These are phyloP conservation scores for Vireo altiloquus DNA, from an alignment of 2,113 vertebrate genomes.

Conservation along the genomic window DNA sequence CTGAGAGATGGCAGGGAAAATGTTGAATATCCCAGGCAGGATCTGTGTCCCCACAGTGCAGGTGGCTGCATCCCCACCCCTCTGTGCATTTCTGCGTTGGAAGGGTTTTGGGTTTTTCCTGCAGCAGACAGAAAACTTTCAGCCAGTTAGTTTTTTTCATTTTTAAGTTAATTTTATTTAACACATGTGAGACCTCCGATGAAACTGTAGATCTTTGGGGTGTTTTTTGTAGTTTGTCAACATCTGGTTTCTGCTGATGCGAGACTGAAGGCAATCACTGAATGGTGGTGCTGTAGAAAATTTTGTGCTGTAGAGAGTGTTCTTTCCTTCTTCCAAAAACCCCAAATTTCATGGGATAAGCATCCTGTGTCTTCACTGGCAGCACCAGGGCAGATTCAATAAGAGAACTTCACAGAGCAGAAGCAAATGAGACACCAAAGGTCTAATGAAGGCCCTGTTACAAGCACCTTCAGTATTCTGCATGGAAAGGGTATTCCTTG, in stretches of 20 bases:
- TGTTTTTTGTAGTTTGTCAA: not conserved
- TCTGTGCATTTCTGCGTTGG: not conserved
- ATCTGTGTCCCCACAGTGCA: not conserved
- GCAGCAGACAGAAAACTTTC: not conserved
- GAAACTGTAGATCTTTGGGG: not conserved
- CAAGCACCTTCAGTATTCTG: constrained; percentile 21
- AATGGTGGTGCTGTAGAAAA: not conserved
- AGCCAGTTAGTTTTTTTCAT: not conserved
- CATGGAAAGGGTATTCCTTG: constrained; percentile 56
- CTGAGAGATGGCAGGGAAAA: not conserved
- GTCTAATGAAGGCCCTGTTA: not conserved
- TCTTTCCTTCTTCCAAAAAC: not conserved
- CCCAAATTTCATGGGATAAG: not conserved
- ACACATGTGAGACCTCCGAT: not conserved
- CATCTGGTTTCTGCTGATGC: not conserved
- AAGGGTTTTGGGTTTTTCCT: not conserved
- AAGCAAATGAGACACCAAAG: not conserved
- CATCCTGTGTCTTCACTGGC: not conserved
- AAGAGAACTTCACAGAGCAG: not conserved
- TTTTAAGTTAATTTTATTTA: not conserved
- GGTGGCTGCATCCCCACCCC: not conserved
- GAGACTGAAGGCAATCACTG: not conserved
- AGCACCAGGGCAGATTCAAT: not conserved
- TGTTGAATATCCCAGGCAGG: not conserved
- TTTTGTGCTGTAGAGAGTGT: too few species aligned